These are phyloP conservation scores for Papilio gigon DNA, from an alignment of 2,888 invertebrate species.

Conservation along the genomic window DNA sequence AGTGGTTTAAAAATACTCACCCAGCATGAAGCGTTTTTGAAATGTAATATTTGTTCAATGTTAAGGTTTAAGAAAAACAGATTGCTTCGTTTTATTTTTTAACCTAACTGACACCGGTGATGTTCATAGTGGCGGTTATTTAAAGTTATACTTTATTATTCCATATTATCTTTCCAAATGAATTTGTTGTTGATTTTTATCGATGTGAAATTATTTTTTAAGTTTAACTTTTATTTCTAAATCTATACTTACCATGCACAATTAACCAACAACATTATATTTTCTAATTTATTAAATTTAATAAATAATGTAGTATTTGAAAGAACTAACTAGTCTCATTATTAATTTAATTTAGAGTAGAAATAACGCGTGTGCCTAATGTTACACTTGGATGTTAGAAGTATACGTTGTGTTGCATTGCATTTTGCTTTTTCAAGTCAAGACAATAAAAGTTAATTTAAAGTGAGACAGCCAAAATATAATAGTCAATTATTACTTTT, in stretches of 20 bases:
- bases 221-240: conserved; percentile 62
- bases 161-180: conserved; percentile 35
- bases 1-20: conserved; percentile 43
- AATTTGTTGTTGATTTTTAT: conserved; percentile 37
- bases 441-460: neutral
- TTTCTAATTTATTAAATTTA: conserved; percentile 43
- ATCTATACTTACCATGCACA: conserved; percentile 76
- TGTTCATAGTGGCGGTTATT: conserved; percentile 8
- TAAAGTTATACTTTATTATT: conserved; percentile 6
- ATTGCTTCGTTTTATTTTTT: neutral
- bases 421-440: neutral
- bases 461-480: neutral
- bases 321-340: conserved; percentile 82
- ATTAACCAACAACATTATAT: conserved; percentile 66
- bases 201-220: conserved; percentile 54
- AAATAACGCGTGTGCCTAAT: conserved; percentile 79
- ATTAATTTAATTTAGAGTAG: conserved; percentile 72
- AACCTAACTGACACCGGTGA: neutral
- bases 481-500: conserved; percentile 13
- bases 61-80: neutral
- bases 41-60: neutral
- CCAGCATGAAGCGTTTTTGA: conserved; percentile 2
- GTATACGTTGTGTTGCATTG: conserved; percentile 38
- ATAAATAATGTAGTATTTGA: conserved; percentile 69
- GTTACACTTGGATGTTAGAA: conserved; percentile 48